phyloP scores from a whole-genome alignment of 1,140 invertebrate genomes.

The Drosophila lacteicornis region DNA sequence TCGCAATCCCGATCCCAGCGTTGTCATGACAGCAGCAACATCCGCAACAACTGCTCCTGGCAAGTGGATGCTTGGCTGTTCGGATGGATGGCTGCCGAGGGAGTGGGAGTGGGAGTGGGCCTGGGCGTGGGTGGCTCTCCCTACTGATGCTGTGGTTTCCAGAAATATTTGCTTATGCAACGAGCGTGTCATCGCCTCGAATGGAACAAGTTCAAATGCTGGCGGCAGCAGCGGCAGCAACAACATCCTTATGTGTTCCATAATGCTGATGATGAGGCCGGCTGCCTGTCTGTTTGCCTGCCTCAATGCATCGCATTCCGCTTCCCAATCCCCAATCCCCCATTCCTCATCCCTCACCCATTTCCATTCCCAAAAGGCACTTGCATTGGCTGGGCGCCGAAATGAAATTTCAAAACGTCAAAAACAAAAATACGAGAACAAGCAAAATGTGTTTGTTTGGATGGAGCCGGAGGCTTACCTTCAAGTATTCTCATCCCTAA shows the following conservation, averaged over 20 bases:
- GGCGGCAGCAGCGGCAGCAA: conserved; percentile 37
- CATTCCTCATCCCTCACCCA: neutral
- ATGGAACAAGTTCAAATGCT: conserved; percentile 73
- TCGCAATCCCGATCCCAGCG: conserved; percentile 24
- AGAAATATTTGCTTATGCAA: conserved; percentile 82
- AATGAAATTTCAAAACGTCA: conserved; percentile 71
- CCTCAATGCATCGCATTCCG: conserved; percentile 26
- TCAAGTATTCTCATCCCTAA: conserved; percentile 2
- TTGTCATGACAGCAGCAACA: conserved; percentile 59
- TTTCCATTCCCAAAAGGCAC: conserved; percentile 30
- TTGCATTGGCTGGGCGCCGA: conserved; percentile 50
- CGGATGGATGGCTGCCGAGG: conserved; percentile 13
- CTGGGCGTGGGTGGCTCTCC: too few species aligned
- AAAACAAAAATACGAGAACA: conserved; percentile 38
- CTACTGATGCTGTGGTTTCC: conserved; percentile 32
- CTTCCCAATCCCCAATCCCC: neutral
- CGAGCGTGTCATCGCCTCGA: conserved; percentile 76
- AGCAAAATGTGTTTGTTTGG: conserved; percentile 18
- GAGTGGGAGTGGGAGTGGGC: conserved; percentile 2
- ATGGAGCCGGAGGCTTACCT: conserved; percentile 5
- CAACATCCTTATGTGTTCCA: conserved; percentile 46
- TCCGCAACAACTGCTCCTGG: conserved; percentile 62
- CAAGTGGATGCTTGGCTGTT: conserved; percentile 25
- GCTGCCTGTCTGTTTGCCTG: conserved; percentile 14
- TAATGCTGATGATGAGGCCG: conserved; percentile 33